A percentile compares a stretch with the other conserved stretches of the same genome.
phyloP scores from a whole-genome alignment of 2,113 vertebrate genomes.

The Vidua macroura region DNA sequence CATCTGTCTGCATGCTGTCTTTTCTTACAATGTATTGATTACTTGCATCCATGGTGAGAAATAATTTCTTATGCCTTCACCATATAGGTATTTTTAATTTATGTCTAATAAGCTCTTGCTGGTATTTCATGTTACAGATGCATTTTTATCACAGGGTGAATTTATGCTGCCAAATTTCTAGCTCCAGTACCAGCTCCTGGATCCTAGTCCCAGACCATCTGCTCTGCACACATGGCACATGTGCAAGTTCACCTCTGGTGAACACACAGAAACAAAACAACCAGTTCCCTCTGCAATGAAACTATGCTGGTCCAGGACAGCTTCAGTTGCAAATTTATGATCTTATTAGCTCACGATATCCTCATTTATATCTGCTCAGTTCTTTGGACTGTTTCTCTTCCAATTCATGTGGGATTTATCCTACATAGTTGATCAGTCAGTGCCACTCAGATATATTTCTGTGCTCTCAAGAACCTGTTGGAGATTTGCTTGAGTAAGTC shows the following conservation, averaged over 20 bases:
- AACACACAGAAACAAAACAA: neutral
- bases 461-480: neutral
- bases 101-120: neutral
- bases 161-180: neutral
- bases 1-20: neutral
- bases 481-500: neutral
- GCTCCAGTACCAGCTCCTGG: neutral
- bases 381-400: neutral
- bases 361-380: neutral
- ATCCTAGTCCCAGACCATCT: neutral
- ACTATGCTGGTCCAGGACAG: fast-evolving
- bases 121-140: neutral
- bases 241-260: neutral
- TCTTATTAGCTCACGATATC: neutral
- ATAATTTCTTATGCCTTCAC: neutral
- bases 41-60: neutral
- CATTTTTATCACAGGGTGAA: neutral
- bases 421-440: neutral
- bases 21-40: neutral
- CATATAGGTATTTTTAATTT: neutral
- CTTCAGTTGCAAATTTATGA: neutral
- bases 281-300: neutral
- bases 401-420: neutral
- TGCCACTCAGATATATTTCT: neutral
- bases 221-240: fast-evolving